Base-by-base conservation (phyloP, 2,113 vertebrate species). In the Pterocles orientalis region DNA sequence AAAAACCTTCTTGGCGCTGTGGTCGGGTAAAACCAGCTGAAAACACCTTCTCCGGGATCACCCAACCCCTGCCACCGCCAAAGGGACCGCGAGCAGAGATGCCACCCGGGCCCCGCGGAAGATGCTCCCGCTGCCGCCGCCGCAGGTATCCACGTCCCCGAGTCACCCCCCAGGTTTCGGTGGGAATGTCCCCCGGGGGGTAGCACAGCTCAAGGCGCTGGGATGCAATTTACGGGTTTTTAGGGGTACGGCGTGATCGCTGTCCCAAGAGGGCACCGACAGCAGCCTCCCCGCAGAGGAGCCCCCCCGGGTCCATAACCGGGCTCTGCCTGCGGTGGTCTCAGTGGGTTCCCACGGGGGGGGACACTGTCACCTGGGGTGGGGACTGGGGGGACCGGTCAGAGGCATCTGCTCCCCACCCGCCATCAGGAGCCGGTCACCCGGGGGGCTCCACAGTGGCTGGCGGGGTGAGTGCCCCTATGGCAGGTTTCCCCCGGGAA, bases 61-160 rank as follows among this genome's bases (percentile, higher is more conserved):
- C 58, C 39, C 48, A 24, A 82, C 26, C 23, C 24, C 60, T 12
- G 10, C 18, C 39, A 17, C 3, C 0, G 9, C 7, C 26, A 9
- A 18, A 31, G 50, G 43, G 31, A 4, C 31, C 10, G 6, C 41
- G 68, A 17, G 51, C 19, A 17, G 29, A n/a, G 4, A 4, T 0
- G 4, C 17, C 5, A 3, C 25, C 10, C 1, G 18, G 50, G 68
- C 24, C 8, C 61, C 1, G 2, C 2, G 3, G 6, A 23, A 76
- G 75, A 20, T 7, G 66, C 24, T 45, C 45, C 68, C 10, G 1
- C 23, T 51, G 17, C n/a, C 1, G 2, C 50, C 8, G 3, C 48
- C 3, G 2, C 79, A n/a, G 39, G 45, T 2, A 14, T 5, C 54
- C 28, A 1, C 0, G 0, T 12, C n/a, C 3, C 28, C 0, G 0